Evolutionary conservation across 2,888 invertebrate species (phyloP).

Genomic region (Xestia ashworthii): DNA sequence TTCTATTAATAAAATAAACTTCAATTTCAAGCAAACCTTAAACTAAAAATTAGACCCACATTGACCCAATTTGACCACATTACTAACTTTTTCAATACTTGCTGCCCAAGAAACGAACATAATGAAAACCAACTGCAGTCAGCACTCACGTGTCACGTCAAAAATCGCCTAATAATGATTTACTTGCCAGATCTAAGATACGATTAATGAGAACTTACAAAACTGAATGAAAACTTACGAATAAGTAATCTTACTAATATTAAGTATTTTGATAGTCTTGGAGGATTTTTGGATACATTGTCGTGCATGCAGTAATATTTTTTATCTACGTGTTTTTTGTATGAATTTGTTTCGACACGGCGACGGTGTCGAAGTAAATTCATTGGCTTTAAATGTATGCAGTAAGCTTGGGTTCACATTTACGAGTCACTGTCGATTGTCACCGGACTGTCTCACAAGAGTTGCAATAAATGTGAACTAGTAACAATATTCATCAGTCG

Average conservation of each 20-base stretch:
- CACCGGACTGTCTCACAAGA: slow-evolving; percentile 63
- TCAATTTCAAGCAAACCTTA: background rate
- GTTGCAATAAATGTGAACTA: slow-evolving; percentile 78
- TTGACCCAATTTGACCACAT: background rate
- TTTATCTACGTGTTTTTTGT: slow-evolving; percentile 82
- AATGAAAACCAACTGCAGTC: background rate
- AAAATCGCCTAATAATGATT: slow-evolving; percentile 31
- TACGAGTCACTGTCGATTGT: slow-evolving; percentile 68
- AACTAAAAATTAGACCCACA: no score
- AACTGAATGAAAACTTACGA: slow-evolving; percentile 62
- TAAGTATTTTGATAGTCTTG: slow-evolving; percentile 76
- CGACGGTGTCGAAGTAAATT: slow-evolving; percentile 75
- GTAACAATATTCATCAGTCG: slow-evolving; percentile 77
- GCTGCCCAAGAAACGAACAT: background rate
- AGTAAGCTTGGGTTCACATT: slow-evolving; percentile 85
- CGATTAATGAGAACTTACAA: slow-evolving; percentile 35
- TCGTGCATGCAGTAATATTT: slow-evolving; percentile 88
- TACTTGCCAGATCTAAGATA: slow-evolving; percentile 27
- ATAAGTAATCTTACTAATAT: slow-evolving; percentile 70
- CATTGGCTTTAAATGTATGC: slow-evolving; percentile 87
- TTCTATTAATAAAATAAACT: background rate
- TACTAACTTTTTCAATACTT: background rate
- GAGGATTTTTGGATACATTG: slow-evolving; percentile 85
- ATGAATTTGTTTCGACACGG: slow-evolving; percentile 78
- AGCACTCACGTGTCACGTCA: slow-evolving; percentile 54